Percentiles rank a stretch among this genome's conserved stretches.
These are phyloP conservation scores for Aspidiotus rigidus DNA, from an alignment of 2,888 invertebrate genomes.

Conservation along the genomic window DNA sequence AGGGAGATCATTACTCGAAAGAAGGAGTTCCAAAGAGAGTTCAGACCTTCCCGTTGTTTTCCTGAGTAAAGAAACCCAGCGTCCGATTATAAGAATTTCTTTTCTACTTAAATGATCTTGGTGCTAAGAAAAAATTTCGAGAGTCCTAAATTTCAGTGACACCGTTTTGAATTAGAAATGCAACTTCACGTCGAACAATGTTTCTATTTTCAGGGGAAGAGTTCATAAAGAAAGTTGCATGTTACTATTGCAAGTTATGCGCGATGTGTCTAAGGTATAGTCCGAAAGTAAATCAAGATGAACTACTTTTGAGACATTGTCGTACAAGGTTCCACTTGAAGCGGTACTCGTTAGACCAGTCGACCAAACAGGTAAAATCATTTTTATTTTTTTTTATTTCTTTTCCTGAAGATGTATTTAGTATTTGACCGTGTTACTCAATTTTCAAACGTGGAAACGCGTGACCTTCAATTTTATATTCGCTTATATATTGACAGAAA, in stretches of 20 bases:
- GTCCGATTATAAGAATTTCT: neutral
- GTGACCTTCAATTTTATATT: too few relatives aligned
- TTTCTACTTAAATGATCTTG: neutral
- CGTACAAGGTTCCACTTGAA: constrained; percentile 65
- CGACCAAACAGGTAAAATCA: neutral
- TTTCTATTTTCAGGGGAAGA: constrained; percentile 49
- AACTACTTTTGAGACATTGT: constrained; percentile 61
- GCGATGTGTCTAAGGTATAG: constrained; percentile 57
- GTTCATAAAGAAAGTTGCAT: constrained; percentile 66
- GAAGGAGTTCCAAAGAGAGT: neutral
- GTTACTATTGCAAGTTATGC: constrained; percentile 71
- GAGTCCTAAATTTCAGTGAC: neutral
- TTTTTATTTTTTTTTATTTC: too few relatives aligned
- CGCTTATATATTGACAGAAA: neutral
- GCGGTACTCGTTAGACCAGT: constrained; percentile 47
- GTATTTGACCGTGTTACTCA: neutral
- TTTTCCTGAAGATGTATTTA: too few relatives aligned
- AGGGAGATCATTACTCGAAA: neutral
- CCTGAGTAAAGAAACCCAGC: neutral
- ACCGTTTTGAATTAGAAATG: neutral
- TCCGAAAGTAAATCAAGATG: constrained; percentile 50
- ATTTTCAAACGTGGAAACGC: neutral
- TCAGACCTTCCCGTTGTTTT: neutral
- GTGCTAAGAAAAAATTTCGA: neutral
- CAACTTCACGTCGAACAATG: neutral